Evolutionary conservation across 2,797 vertebrate species (phyloP).

Genomic region (Poeciliopsis presidionis): DNA sequence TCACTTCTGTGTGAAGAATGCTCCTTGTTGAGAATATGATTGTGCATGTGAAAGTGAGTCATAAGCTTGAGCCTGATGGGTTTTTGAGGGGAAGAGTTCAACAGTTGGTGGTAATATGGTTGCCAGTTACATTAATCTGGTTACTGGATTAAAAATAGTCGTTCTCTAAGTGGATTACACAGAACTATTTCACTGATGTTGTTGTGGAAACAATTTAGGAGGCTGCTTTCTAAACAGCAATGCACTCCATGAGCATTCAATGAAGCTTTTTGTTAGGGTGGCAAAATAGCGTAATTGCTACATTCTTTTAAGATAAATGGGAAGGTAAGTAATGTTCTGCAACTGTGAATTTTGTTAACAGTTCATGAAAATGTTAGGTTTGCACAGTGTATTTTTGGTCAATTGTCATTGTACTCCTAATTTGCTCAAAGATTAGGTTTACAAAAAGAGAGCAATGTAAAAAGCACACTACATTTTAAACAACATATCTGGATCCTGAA

Average conservation of each 20-base stretch:
- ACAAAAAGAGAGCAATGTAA: background rate
- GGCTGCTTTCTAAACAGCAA: background rate
- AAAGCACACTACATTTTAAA: too few relatives aligned
- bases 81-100: background rate
- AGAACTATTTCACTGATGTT: background rate
- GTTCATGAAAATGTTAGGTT: background rate
- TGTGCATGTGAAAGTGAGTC: constrained; percentile 22
- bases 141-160: background rate
- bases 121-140: background rate
- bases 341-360: background rate
- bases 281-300: background rate
- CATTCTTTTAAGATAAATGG: background rate
- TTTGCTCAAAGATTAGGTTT: background rate
- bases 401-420: background rate
- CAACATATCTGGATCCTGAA: too few relatives aligned
- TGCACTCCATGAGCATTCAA: background rate
- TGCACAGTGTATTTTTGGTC: background rate
- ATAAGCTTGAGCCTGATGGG: background rate
- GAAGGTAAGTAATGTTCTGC: background rate
- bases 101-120: background rate
- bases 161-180: background rate
- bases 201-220: background rate
- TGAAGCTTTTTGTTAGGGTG: background rate
- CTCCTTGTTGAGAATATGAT: constrained; percentile 43
- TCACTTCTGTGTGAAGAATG: constrained; percentile 68